Evolutionary conservation across 2,113 vertebrate species (phyloP), one percentile per base, ranked within the genome.

Genomic region (Gila orcuttii): DNA sequence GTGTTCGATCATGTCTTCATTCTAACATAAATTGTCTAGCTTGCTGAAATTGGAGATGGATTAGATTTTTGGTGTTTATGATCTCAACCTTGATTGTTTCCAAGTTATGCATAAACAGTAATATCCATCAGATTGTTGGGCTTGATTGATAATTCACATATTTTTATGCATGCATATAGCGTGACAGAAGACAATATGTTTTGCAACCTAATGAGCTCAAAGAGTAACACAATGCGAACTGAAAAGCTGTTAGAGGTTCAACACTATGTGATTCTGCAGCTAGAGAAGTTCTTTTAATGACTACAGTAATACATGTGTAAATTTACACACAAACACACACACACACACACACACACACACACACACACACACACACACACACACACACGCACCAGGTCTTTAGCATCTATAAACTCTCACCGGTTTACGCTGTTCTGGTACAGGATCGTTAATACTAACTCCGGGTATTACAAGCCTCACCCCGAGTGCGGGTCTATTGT

Each of bases 71-170:
- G 42, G 55, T 60, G 73, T 86, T 82, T 23, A 86, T 86, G 71
- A 75, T 62, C 57, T 52, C 71, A 82, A n/a, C 79, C 57, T 66
- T 64, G 85, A 81, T 86, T 86, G 79, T 86, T 75, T 82, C 57
- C 33, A 74, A 42, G 36, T n/a, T 76, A 36, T 76, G 23, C 33
- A 82, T 66, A 52, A 76, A 57, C 39, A 59, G 69, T 74, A 66
- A 86, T 82, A 80, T 73, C 31, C 64, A 17, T 86, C 52, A 75
- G 21, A 47, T 42, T 42, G 39, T 42, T 42, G 19, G 19, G 39
- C 57, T 28, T 77, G 73, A 59, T 57, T 23, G 83, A 64, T 84
- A 19, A 84, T 76, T 84, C 19, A 3, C 42, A 69, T 84, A 60
- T 45, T n/a, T 31, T 36, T 77, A 59, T 23, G 31, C 74, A 55